Evolutionary conservation across 2,113 vertebrate species (phyloP), one percentile per base, ranked within the genome.

Genomic region (Stigmatopora argus): DNA sequence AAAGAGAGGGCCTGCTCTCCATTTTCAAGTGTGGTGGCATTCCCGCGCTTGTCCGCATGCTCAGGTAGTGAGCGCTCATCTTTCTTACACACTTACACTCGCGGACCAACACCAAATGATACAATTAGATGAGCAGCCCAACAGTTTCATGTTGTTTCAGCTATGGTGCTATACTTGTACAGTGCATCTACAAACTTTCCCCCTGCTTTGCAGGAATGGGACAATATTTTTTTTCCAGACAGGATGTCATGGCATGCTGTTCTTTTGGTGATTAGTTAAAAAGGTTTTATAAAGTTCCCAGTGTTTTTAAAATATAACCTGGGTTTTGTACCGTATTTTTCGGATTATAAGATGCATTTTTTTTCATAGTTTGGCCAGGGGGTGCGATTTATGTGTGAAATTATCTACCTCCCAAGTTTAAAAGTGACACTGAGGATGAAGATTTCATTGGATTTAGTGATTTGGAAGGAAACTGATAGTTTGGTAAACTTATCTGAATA

Each of bases 1-100:
- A 98, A 85, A 94, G 94, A 0, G 94, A 99, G 87, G 95, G 96
- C 0, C 89, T 99, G 76, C 92, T 99, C 2, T 91, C 94, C 83
- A 98, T 99, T 91, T 98, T 98, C 87, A 98, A 98, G 78, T 97
- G 93, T 0, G 96, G 96, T 0, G 96, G 96, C 81, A 99, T 99
- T 82, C 96, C 96, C 0, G 95, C 96, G 35, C 87, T 99, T 0
- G 96, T 99, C 72, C 94, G 95, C 84, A 96, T 98, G 96, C 92
- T 99, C 87, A 98, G 96, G 96, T 98, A 76, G 71, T 15, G 14
- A 41, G 38, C 38, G 9, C 1, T 41, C 38, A 10, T 41, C 26
- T 31, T 35, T 34, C 26, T 35, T 3, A 26, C 4, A 35, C 21
- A 4, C 48, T 52, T 21, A 21, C 51, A 21, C 19, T 52, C 1